Percentiles rank a stretch among this genome's conserved stretches.
These are phyloP conservation scores for Acromyrmex charruanus DNA, from an alignment of 1,140 invertebrate genomes.

Conservation along the genomic window DNA sequence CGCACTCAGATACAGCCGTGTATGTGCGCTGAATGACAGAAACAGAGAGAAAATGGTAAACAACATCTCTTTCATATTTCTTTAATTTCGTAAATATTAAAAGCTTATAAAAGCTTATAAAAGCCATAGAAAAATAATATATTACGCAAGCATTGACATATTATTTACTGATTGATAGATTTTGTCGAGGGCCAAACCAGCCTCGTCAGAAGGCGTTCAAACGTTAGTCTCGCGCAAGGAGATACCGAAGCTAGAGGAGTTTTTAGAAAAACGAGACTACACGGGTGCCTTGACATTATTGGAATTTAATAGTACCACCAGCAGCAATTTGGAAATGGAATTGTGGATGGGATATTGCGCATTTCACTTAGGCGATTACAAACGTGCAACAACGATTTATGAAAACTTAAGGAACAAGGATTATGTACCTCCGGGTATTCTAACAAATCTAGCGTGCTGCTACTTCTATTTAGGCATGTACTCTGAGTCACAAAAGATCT, in stretches of 20 bases:
- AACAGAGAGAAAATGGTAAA: constrained; percentile 36
- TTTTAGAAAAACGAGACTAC: constrained; percentile 95
- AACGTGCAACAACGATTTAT: constrained; percentile 93
- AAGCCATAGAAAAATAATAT: neutral
- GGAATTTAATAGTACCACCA: constrained; percentile 91
- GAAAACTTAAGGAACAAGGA: constrained; percentile 86
- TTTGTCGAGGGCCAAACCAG: constrained; percentile 91
- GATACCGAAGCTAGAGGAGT: constrained; percentile 96
- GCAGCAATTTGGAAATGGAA: constrained; percentile 89
- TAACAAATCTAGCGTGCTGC: constrained; percentile 96
- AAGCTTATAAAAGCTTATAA: neutral
- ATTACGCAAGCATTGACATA: neutral
- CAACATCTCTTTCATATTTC: neutral
- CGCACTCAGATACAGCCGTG: no score
- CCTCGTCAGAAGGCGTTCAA: constrained; percentile 84
- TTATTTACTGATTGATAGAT: constrained; percentile 86
- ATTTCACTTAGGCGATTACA: constrained; percentile 98
- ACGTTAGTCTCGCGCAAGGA: constrained; percentile 83
- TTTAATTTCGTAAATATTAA: neutral
- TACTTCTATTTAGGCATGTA: constrained; percentile 98
- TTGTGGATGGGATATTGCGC: constrained; percentile 97
- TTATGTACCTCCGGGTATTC: constrained; percentile 86
- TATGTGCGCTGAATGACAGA: neutral
- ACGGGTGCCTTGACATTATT: constrained; percentile 96
- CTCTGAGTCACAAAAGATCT: constrained; percentile 89